Percentiles rank a stretch among this genome's conserved stretches.
These are phyloP conservation scores for Scrobipalpa costella DNA, from an alignment of 2,888 invertebrate species.

Conservation along the genomic window DNA sequence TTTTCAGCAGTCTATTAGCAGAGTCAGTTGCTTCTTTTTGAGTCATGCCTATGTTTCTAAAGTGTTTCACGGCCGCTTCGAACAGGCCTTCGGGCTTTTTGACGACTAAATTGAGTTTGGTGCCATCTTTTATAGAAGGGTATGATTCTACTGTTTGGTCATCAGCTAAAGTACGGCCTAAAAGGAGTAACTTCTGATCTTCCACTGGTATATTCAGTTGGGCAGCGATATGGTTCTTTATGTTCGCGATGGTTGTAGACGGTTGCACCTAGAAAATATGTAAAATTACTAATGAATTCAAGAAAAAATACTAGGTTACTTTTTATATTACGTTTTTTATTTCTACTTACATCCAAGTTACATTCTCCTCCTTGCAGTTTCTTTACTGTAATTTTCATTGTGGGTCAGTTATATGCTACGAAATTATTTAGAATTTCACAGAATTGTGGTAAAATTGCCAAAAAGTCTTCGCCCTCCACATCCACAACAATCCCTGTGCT, in stretches of 20 bases:
- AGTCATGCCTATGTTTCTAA: conserved; percentile 81
- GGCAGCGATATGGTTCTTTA: conserved; percentile 85
- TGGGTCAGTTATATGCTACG: conserved; percentile 30
- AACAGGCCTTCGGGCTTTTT: conserved; percentile 84
- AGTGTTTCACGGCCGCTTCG: conserved; percentile 79
- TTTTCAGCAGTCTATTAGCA: conserved; percentile 80
- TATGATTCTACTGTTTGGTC: conserved; percentile 86
- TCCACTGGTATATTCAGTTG: conserved; percentile 84
- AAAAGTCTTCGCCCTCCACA: not conserved
- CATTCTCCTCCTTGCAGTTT: conserved; percentile 87
- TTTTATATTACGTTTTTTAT: not conserved
- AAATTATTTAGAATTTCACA: conserved; percentile 16
- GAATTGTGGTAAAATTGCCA: not conserved
- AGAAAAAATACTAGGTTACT: no score
- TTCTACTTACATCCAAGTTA: conserved; percentile 80
- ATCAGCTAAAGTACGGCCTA: conserved; percentile 86
- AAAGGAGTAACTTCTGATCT: conserved; percentile 86
- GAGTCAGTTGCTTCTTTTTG: conserved; percentile 84
- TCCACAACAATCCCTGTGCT: not conserved
- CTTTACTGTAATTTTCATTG: conserved; percentile 88
- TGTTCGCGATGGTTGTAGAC: conserved; percentile 82
- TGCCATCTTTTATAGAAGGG: conserved; percentile 87
- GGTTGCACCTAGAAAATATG: conserved; percentile 71
- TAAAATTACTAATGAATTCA: conserved; percentile 6
- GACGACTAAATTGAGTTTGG: conserved; percentile 86